phyloP scores from a whole-genome alignment of 37 sponge, comb jelly and placozoan genomes.

The Bolinopsis microptera region DNA sequence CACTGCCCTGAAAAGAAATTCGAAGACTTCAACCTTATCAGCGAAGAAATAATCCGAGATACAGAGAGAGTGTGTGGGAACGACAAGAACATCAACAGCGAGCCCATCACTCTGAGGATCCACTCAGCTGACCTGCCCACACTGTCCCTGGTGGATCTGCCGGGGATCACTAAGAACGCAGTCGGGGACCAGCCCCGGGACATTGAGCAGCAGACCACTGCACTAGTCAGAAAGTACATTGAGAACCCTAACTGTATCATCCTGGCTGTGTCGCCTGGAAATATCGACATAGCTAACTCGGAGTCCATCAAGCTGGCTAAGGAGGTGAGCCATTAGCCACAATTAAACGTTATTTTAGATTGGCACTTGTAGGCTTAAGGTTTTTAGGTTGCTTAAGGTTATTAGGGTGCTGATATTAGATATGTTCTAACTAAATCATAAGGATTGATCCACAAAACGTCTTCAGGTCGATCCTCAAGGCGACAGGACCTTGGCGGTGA shows the following conservation, averaged over 20 bases:
- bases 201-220: neutral
- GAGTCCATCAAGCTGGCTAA: constrained; percentile 32
- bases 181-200: neutral
- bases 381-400: too few species aligned
- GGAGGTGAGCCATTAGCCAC: neutral
- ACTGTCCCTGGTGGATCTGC: neutral
- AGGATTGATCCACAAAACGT: too few species aligned
- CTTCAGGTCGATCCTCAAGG: neutral
- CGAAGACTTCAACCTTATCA: neutral
- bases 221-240: neutral
- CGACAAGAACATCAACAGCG: neutral
- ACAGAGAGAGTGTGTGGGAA: constrained; percentile 8
- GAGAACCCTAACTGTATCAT: constrained; percentile 8
- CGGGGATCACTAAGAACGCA: neutral
- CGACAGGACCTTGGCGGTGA: neutral
- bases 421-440: too few species aligned
- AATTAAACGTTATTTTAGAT: too few species aligned
- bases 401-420: too few species aligned
- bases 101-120: neutral
- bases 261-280: neutral
- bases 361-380: too few species aligned
- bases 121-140: neutral
- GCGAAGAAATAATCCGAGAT: neutral
- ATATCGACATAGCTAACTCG: constrained; percentile 8
- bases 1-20: neutral